A percentile compares a stretch with the other conserved stretches of the same genome.
These are phyloP conservation scores for Tribolium madens DNA, from an alignment of 1,140 invertebrate species.

Conservation along the genomic window DNA sequence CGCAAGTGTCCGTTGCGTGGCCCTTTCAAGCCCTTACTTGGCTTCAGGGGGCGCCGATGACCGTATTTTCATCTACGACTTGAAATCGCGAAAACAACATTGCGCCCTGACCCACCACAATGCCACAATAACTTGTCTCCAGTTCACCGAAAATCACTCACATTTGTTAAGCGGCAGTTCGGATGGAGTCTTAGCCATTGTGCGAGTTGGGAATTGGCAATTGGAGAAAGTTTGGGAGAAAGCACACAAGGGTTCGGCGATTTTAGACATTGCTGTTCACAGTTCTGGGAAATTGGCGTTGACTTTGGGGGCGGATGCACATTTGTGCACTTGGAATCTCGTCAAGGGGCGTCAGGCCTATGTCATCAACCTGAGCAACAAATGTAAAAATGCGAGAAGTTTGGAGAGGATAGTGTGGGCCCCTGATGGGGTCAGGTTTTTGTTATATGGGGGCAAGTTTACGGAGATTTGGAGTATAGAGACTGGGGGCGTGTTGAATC, in stretches of 20 bases:
- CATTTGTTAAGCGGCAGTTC: conserved; percentile 86
- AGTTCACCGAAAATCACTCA: conserved; percentile 80
- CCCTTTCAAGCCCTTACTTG: conserved; percentile 78
- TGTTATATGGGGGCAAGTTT: conserved; percentile 75
- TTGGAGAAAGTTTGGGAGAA: conserved; percentile 82
- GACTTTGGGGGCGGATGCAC: conserved; percentile 86
- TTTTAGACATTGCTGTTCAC: conserved; percentile 83
- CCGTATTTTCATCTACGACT: conserved; percentile 86
- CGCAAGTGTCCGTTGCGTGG: conserved; percentile 81
- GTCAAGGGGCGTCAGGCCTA: conserved; percentile 91
- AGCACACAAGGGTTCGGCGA: conserved; percentile 76
- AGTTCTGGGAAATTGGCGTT: conserved; percentile 90
- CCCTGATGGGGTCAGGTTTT: conserved; percentile 79
- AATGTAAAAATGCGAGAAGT: conserved; percentile 69
- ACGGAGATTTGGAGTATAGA: conserved; percentile 84
- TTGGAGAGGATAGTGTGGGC: conserved; percentile 74
- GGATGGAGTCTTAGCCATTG: conserved; percentile 87
- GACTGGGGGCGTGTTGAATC: conserved; percentile 74
- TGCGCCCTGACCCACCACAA: conserved; percentile 85
- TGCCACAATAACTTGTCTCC: conserved; percentile 82
- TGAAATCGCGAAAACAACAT: conserved; percentile 80
- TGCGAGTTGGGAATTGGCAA: conserved; percentile 86
- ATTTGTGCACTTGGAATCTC: conserved; percentile 93
- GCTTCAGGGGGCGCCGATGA: conserved; percentile 93
- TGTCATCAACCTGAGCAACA: conserved; percentile 83